Evolutionary conservation across 2,113 vertebrate species (phyloP).

Genomic region (Takifugu flavidus): DNA sequence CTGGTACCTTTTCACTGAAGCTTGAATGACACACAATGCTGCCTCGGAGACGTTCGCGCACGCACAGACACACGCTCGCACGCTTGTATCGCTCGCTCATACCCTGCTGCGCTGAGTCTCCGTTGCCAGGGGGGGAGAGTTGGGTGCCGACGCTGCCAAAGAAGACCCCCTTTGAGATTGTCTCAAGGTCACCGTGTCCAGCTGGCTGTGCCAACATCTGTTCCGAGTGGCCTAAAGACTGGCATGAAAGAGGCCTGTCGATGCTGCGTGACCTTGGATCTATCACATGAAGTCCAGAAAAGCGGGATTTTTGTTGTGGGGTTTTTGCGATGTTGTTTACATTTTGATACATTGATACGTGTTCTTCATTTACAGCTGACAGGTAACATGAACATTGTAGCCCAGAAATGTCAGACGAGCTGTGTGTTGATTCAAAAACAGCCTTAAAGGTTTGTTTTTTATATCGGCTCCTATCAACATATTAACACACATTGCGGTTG

Average conservation of each 20-base stretch:
- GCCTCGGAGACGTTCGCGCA: constrained; percentile 26
- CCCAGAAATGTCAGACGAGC: background rate
- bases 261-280: constrained; percentile 62
- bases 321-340: background rate
- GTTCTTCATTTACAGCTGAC: background rate
- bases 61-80: constrained; percentile 16
- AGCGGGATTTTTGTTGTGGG: background rate
- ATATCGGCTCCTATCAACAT: too few relatives aligned
- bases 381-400: background rate
- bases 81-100: constrained; percentile 25
- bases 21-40: constrained; percentile 75
- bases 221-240: constrained; percentile 70
- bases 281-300: constrained; percentile 8
- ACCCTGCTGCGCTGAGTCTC: constrained; percentile 47
- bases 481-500: too few relatives aligned
- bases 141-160: constrained; percentile 65
- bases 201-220: constrained; percentile 73
- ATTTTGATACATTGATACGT: background rate
- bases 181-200: constrained; percentile 72
- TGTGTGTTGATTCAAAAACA: background rate
- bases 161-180: constrained; percentile 66
- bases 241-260: constrained; percentile 57
- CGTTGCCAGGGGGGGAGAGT: constrained; percentile 54
- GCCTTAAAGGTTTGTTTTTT: background rate
- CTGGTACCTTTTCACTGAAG: constrained; percentile 72